phyloP scores from a whole-genome alignment of 2,797 vertebrate species.

The Sphenodon punctatus region DNA sequence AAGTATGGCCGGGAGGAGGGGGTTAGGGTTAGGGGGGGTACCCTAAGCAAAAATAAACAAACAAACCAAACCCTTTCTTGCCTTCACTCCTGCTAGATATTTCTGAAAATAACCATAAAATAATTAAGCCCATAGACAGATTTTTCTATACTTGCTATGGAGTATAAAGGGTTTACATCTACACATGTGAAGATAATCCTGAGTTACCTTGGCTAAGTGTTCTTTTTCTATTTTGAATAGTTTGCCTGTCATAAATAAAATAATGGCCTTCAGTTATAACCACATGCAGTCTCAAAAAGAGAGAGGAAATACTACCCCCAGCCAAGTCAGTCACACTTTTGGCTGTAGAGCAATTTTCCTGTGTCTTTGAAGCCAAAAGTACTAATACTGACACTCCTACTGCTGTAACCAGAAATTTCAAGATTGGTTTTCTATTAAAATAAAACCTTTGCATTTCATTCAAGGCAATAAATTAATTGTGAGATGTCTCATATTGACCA shows the following conservation, averaged over 20 bases:
- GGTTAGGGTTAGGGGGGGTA: no score
- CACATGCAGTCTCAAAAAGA: conserved; percentile 11
- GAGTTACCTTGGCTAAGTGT: conserved; percentile 1
- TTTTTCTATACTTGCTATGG: neutral
- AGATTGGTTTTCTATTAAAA: neutral
- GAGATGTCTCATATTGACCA: neutral
- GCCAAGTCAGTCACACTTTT: conserved; percentile 46
- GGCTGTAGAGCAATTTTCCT: conserved; percentile 47
- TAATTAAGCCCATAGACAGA: neutral
- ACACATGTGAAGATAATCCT: neutral
- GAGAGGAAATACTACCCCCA: conserved; percentile 7
- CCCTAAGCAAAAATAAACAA: no score
- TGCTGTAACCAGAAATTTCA: neutral
- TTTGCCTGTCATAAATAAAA: conserved; percentile 18
- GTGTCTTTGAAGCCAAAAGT: neutral
- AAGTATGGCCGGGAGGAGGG: no score
- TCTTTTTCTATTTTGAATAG: conserved; percentile 10
- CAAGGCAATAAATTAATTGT: neutral
- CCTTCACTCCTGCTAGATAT: neutral
- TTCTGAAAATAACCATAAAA: conserved; percentile 28
- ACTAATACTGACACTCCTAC: conserved; percentile 1
- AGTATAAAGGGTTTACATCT: neutral
- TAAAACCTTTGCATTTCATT: neutral
- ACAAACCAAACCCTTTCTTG: neutral
- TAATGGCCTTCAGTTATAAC: conserved; percentile 18